A percentile compares a stretch with the other conserved stretches of the same genome.
Evolutionary conservation across 2,113 vertebrate species (phyloP).

Genomic region (Sphaerodactylus townsendi): DNA sequence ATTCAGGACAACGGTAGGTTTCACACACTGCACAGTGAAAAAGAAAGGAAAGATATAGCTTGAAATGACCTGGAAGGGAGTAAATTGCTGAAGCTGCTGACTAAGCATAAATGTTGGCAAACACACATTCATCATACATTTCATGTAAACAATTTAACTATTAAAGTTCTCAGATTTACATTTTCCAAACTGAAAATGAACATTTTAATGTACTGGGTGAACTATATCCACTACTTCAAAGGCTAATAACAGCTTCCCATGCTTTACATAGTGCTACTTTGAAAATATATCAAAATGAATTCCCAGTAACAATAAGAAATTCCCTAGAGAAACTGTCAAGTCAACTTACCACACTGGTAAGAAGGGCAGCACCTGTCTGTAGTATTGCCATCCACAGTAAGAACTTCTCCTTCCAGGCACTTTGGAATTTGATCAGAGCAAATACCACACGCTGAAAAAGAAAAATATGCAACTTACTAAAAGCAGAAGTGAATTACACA

Average conservation of each 20-base stretch:
- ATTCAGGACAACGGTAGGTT: conserved; percentile 83
- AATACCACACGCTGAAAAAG: conserved; percentile 79
- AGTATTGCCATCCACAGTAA: conserved; percentile 83
- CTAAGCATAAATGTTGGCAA: background rate
- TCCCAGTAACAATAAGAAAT: background rate
- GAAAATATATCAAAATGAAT: background rate
- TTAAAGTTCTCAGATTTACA: background rate
- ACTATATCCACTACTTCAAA: background rate
- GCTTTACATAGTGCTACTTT: background rate
- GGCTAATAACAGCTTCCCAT: background rate
- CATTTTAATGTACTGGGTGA: background rate
- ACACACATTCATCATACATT: background rate
- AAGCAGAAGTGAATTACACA: conserved; percentile 5
- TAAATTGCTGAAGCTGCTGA: background rate
- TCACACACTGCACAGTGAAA: conserved; percentile 82
- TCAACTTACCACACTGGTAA: conserved; percentile 89
- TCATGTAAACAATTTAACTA: background rate
- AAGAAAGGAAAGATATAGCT: background rate
- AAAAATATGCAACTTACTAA: conserved; percentile 19
- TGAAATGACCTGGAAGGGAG: background rate
- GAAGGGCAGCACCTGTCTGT: conserved; percentile 90
- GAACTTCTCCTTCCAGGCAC: conserved; percentile 87
- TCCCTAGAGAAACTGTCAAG: background rate
- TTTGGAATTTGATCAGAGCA: conserved; percentile 79
- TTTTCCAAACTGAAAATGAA: too few species aligned